Conservation (phyloP, 2,113 vertebrate genomes). For the Cinclus cinclus region DNA sequence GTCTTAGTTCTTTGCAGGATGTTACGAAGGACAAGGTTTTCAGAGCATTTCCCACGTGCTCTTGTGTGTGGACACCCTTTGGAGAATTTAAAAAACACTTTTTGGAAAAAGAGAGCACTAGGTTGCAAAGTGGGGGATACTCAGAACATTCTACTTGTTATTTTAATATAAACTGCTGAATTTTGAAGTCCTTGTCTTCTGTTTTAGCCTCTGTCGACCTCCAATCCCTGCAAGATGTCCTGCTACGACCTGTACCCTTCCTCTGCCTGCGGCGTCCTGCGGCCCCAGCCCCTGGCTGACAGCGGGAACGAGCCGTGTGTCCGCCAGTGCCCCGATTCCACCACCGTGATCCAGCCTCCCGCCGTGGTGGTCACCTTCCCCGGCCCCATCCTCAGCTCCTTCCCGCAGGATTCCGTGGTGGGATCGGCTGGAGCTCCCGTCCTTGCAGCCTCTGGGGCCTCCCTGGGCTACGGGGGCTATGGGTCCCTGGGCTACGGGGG, state of each 20-base stretch:
- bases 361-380: neutral
- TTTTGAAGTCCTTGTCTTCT: too few relatives aligned
- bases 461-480: neutral
- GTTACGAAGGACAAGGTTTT: fast-evolving
- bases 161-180: too few relatives aligned
- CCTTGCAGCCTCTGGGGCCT: too few relatives aligned
- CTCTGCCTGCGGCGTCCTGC: neutral
- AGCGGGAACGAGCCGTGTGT: neutral
- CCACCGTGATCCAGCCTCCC: neutral
- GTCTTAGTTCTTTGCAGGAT: too few relatives aligned
- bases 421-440: neutral
- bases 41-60: neutral
- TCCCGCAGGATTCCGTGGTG: constrained; percentile 31
- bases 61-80: fast-evolving
- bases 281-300: neutral
- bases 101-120: too few relatives aligned
- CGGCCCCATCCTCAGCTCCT: constrained; percentile 52
- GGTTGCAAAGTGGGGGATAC: too few relatives aligned
- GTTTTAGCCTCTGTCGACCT: neutral
- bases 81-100: neutral
- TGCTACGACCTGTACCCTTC: neutral
- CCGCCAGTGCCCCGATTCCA: neutral
- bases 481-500: neutral
- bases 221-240: neutral
- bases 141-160: too few relatives aligned